Evolutionary conservation across 1,140 invertebrate genomes (phyloP), one percentile per base, ranked within the genome.

Genomic region (Macrostomum lignano): DNA sequence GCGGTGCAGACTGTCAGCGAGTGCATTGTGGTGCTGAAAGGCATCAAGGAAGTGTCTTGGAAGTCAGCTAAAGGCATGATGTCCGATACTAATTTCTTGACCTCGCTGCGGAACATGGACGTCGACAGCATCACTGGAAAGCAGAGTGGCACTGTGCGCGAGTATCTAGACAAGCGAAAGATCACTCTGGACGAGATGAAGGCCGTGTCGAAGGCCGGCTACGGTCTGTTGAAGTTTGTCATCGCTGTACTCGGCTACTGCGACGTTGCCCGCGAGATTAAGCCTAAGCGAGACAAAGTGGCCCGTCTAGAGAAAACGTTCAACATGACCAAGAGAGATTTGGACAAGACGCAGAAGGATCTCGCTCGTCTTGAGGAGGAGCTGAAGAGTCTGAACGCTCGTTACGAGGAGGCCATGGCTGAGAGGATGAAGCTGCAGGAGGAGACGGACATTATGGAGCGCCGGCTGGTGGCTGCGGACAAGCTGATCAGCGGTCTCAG

Each of bases 41-140:
- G 72, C 1, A 61, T 69, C 7, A 74, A 73, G 40, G 77, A 82
- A 29, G 67, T 81, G 0, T 72, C 66, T 23, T 82, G 77, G 77
- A 81, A 81, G 55, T 67, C 67, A 9, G 75, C 74, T 1, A 78
- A 77, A 46, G 72, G 64, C 9, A 73, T 82, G 67, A 79, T 84
- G 75, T 66, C 72, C 1, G 76, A 82, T 49, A 70, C 74, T 0
- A 73, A 68, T 49, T 84, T 82, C 49, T 47, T 82, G 2, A 63
- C 65, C 38, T 64, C 60, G 17, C 52, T 84, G 2, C 72, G 73
- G 55, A 73, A 78, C 44, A 71, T 81, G 67, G 73, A 81, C 47
- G 72, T 70, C 37, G 71, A 82, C 42, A 58, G 65, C 9, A 71
- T 82, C 21, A 73, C 73, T 0, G 60, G 65, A 31, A 66, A 65